A percentile compares a stretch with the other conserved stretches of the same genome.
phyloP scores from a whole-genome alignment of 1,140 invertebrate genomes.

The Cotesia chilonis region DNA sequence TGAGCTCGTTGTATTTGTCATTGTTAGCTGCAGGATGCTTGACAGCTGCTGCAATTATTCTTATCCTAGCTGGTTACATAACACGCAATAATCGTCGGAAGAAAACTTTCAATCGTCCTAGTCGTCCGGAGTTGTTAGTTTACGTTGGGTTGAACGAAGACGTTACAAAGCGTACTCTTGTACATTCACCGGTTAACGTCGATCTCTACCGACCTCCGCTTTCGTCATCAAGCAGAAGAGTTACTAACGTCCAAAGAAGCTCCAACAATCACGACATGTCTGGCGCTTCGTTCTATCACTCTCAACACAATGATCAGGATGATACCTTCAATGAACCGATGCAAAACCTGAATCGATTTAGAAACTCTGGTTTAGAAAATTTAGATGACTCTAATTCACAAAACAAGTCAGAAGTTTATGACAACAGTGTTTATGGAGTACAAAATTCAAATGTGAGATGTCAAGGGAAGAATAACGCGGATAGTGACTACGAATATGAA shows the following conservation, averaged over 20 bases:
- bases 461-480: slow-evolving; percentile 40
- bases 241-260: slow-evolving; percentile 41
- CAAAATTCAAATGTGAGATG: slow-evolving; percentile 37
- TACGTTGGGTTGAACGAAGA: slow-evolving; percentile 57
- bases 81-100: slow-evolving; percentile 56
- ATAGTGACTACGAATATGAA: slow-evolving; percentile 41
- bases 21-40: slow-evolving; percentile 55
- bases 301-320: not conserved
- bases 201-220: not conserved
- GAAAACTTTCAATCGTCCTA: slow-evolving; percentile 54
- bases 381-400: slow-evolving; percentile 56
- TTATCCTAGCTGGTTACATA: slow-evolving; percentile 54
- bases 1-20: slow-evolving; percentile 57
- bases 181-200: slow-evolving; percentile 47
- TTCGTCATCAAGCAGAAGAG: slow-evolving; percentile 44
- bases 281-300: slow-evolving; percentile 14
- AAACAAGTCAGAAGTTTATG: slow-evolving; percentile 53
- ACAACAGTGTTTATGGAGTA: slow-evolving; percentile 56
- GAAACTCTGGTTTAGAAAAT: slow-evolving; percentile 35
- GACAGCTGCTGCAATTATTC: slow-evolving; percentile 51
- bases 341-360: slow-evolving; percentile 54
- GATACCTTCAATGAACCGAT: slow-evolving; percentile 45
- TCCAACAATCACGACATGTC: slow-evolving; percentile 11
- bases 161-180: slow-evolving; percentile 43
- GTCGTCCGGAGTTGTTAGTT: slow-evolving; percentile 60